phyloP scores from a whole-genome alignment of 2,888 invertebrate genomes.

The Automeris io region DNA sequence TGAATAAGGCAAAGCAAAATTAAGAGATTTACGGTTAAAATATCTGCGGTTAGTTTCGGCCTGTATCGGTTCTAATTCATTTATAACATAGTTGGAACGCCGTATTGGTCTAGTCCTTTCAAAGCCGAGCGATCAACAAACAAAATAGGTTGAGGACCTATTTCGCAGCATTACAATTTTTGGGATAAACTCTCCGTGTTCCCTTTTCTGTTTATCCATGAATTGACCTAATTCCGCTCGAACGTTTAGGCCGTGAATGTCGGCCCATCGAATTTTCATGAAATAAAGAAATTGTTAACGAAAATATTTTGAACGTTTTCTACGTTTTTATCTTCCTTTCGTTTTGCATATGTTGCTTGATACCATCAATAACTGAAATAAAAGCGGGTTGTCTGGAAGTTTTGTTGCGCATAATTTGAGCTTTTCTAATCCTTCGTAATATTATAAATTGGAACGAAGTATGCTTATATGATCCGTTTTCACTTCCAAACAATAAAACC shows the following conservation, averaged over 20 bases:
- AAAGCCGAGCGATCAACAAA: constrained; percentile 19
- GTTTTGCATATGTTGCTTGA: too few relatives aligned
- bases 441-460: too few relatives aligned
- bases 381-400: too few relatives aligned
- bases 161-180: constrained; percentile 29
- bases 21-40: too few relatives aligned
- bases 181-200: constrained; percentile 26
- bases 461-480: too few relatives aligned
- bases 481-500: too few relatives aligned
- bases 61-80: not conserved
- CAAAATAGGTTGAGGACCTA: constrained; percentile 29
- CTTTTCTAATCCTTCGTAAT: too few relatives aligned
- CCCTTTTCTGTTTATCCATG: constrained; percentile 23
- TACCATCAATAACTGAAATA: too few relatives aligned
- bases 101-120: constrained; percentile 15
- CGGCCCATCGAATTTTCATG: constrained; percentile 10
- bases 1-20: too few relatives aligned
- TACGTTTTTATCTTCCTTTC: too few relatives aligned
- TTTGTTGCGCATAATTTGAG: too few relatives aligned
- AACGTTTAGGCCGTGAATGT: constrained; percentile 18
- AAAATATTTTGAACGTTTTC: not conserved
- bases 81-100: constrained; percentile 12
- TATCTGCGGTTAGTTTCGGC: too few relatives aligned
- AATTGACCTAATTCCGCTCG: constrained; percentile 30
- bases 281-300: constrained; percentile 4